A percentile compares a stretch with the other conserved stretches of the same genome.
Conservation (phyloP, 2,888 invertebrate species). For the Darwinula stevensoni region DNA sequence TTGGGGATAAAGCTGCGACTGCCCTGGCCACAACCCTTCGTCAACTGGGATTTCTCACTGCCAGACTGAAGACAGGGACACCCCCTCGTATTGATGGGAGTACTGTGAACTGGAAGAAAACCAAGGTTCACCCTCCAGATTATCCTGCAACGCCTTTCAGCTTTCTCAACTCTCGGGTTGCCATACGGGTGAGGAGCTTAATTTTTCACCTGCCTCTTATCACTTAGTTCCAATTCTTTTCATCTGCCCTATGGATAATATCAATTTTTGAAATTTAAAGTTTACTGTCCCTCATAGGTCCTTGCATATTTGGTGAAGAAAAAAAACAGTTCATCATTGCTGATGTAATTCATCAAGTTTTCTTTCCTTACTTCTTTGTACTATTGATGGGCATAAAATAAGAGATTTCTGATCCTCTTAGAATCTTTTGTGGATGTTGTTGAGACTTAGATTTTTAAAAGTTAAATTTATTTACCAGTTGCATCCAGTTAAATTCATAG, state of each 20-base stretch:
- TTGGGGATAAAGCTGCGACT: slow-evolving; percentile 46
- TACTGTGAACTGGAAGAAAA: slow-evolving; percentile 31
- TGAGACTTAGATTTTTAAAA: too few relatives aligned
- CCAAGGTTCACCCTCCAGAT: slow-evolving; percentile 27
- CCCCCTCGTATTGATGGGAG: slow-evolving; percentile 40
- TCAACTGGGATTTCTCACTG: slow-evolving; percentile 35
- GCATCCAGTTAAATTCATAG: not conserved
- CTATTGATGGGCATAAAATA: too few relatives aligned
- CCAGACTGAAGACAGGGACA: slow-evolving; percentile 54
- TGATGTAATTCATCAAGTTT: too few relatives aligned
- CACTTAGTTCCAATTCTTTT: not conserved
- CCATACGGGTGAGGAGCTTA: slow-evolving; percentile 27
- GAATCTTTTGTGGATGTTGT: too few relatives aligned
- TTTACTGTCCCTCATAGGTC: too few relatives aligned
- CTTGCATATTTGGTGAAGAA: too few relatives aligned
- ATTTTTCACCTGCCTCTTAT: not conserved
- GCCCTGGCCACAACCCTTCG: slow-evolving; percentile 42
- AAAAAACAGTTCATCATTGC: too few relatives aligned
- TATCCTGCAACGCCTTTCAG: slow-evolving; percentile 42
- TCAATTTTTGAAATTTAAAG: too few relatives aligned
- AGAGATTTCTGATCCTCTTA: too few relatives aligned
- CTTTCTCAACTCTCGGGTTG: slow-evolving; percentile 41
- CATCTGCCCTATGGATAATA: slow-evolving; percentile 27
- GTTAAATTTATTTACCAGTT: too few relatives aligned
- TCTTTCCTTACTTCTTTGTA: too few relatives aligned